Percentiles rank a stretch among this genome's conserved stretches.
Conservation (phyloP, 2,797 vertebrate genomes). For the Lagocephalus sceleratus region DNA sequence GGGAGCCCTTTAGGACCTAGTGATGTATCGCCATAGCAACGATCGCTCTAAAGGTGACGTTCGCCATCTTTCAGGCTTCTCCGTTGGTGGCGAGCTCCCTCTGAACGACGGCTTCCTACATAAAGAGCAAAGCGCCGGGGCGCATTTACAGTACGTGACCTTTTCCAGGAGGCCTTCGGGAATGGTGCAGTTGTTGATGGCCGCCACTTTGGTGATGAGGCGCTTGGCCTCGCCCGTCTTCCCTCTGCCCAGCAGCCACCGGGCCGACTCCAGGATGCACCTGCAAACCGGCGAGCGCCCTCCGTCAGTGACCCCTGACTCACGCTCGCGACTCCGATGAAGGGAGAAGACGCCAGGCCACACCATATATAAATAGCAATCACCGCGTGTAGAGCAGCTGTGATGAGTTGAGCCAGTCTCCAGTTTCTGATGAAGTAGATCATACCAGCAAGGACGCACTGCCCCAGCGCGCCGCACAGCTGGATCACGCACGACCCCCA, state of each 20-base stretch:
- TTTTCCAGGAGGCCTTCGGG: constrained; percentile 70
- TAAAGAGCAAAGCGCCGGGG: no score
- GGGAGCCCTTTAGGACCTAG: no score
- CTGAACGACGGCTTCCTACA: no score
- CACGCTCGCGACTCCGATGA: background rate
- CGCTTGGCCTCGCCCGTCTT: constrained; percentile 73
- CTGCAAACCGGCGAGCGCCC: constrained; percentile 50
- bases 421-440: constrained; percentile 79
- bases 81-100: no score
- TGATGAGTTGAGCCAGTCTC: constrained; percentile 77
- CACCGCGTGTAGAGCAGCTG: constrained; percentile 51
- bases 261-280: constrained; percentile 83
- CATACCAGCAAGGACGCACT: constrained; percentile 72
- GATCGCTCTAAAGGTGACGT: no score
- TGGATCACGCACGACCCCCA: constrained; percentile 71
- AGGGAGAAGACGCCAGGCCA: background rate
- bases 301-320: background rate
- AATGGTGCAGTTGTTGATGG: constrained; percentile 71
- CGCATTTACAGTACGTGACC: constrained; percentile 58
- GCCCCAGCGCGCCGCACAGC: constrained; percentile 61
- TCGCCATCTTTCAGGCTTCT: background rate
- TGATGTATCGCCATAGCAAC: no score
- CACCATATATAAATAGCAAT: constrained; percentile 77
- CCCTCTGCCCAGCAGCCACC: constrained; percentile 79
- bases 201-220: constrained; percentile 76